Conservation (phyloP, 2,888 invertebrate genomes). For the Erebia aethiops region DNA sequence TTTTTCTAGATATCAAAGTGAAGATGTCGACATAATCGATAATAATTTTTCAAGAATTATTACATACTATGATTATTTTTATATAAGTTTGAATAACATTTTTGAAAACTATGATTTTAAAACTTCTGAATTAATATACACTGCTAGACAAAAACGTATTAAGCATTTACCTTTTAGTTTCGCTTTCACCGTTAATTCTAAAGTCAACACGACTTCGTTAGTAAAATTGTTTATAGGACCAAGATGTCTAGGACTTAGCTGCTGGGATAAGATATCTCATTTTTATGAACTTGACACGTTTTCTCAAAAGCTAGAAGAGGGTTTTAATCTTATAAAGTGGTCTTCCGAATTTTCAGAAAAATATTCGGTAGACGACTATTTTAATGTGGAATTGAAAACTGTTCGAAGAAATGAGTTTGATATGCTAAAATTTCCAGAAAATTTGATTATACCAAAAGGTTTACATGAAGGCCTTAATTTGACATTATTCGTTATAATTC, state of each 20-base stretch:
- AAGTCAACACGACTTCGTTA: slow-evolving; percentile 48
- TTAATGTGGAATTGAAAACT: slow-evolving; percentile 50
- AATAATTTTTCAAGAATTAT: slow-evolving; percentile 55
- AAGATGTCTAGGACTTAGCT: slow-evolving; percentile 52
- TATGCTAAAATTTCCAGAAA: slow-evolving; percentile 68
- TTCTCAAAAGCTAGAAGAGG: slow-evolving; percentile 52
- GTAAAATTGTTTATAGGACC: slow-evolving; percentile 71
- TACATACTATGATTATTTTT: slow-evolving; percentile 65
- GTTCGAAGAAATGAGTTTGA: slow-evolving; percentile 52
- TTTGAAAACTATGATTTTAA: slow-evolving; percentile 46
- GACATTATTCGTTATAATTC: slow-evolving; percentile 66
- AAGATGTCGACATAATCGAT: slow-evolving; percentile 56
- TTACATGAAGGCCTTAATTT: slow-evolving; percentile 62
- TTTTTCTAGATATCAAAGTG: slow-evolving; percentile 56
- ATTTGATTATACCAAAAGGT: slow-evolving; percentile 67
- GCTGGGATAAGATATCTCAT: slow-evolving; percentile 57
- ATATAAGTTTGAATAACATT: slow-evolving; percentile 59
- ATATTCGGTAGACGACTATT: slow-evolving; percentile 58
- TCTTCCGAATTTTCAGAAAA: slow-evolving; percentile 54
- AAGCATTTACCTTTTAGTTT: slow-evolving; percentile 59
- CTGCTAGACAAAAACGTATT: slow-evolving; percentile 66
- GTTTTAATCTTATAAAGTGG: slow-evolving; percentile 63
- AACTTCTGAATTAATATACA: slow-evolving; percentile 45
- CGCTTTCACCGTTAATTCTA: slow-evolving; percentile 60
- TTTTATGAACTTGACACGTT: slow-evolving; percentile 69